Percentiles rank a stretch among this genome's conserved stretches.
Evolutionary conservation across 1,140 invertebrate genomes (phyloP).

Genomic region (Zaprionus inermis): DNA sequence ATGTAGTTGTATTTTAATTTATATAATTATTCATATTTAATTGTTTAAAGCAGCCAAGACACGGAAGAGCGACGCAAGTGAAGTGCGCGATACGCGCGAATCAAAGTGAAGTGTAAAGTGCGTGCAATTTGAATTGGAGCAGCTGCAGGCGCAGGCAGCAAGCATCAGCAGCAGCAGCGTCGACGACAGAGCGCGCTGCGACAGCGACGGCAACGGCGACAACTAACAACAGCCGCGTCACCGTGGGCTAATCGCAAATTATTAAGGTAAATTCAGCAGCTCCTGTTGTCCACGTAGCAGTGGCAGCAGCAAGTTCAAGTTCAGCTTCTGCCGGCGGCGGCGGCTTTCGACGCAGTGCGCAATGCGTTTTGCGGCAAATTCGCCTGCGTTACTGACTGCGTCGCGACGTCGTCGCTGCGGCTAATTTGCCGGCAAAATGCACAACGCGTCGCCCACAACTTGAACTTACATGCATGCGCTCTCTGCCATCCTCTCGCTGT

Average conservation of each 20-base stretch:
- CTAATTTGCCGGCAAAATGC: conserved; percentile 51
- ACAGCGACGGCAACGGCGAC: not conserved
- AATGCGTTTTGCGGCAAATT: not conserved
- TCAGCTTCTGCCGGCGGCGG: conserved; percentile 25
- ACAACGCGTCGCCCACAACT: conserved; percentile 53
- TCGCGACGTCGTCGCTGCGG: not conserved
- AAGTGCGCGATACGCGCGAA: conserved; percentile 49
- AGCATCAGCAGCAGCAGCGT: conserved; percentile 1
- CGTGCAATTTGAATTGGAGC: conserved; percentile 59
- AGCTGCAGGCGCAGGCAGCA: not conserved
- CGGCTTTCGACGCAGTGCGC: not conserved
- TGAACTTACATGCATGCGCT: conserved; percentile 36
- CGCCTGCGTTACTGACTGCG: not conserved
- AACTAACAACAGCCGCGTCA: not conserved
- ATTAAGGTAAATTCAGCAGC: conserved; percentile 16
- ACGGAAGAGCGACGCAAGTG: conserved; percentile 28
- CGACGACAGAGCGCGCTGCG: conserved; percentile 4
- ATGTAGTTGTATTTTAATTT: conserved; percentile 19
- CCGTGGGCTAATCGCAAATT: conserved; percentile 19
- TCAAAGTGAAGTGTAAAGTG: conserved; percentile 48
- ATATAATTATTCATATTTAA: conserved; percentile 63
- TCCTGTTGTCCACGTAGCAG: not conserved
- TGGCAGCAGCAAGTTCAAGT: conserved; percentile 38
- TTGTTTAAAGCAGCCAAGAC: conserved; percentile 47
- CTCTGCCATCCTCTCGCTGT: not conserved